These are phyloP conservation scores for Pandemis corylana DNA, from an alignment of 2,888 invertebrate species.

Conservation along the genomic window DNA sequence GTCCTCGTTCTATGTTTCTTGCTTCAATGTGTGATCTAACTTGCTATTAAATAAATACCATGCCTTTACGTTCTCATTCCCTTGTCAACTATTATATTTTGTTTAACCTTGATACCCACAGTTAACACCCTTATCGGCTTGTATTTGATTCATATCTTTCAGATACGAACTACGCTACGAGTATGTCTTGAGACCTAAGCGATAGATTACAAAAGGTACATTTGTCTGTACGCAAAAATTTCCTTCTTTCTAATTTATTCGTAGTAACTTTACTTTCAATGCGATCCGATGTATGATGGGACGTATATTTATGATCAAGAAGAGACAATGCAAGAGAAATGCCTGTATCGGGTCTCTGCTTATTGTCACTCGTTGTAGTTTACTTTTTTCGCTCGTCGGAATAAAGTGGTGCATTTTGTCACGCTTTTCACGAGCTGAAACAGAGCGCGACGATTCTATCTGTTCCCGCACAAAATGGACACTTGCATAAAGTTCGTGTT, in stretches of 20 bases:
- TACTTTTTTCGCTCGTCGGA: constrained; percentile 46
- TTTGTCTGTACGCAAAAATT: neutral
- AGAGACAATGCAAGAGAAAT: constrained; percentile 39
- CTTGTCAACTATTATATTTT: neutral
- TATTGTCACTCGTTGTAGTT: constrained; percentile 37
- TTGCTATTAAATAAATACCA: neutral
- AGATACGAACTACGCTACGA: neutral
- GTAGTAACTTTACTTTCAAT: constrained; percentile 23
- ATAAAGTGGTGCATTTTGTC: constrained; percentile 62
- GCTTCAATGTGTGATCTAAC: neutral
- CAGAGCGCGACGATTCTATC: constrained; percentile 77
- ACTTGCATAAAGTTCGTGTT: constrained; percentile 39
- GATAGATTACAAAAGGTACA: neutral
- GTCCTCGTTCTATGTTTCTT: neutral
- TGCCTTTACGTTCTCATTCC: neutral
- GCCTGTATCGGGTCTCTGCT: constrained; percentile 25
- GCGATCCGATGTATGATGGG: constrained; percentile 15
- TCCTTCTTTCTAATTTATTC: constrained; percentile 31
- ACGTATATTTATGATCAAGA: constrained; percentile 6
- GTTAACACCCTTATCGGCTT: neutral
- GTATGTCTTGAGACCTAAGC: neutral
- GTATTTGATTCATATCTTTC: constrained; percentile 3
- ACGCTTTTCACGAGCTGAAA: constrained; percentile 74
- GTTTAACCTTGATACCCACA: constrained; percentile 6
- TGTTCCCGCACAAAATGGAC: constrained; percentile 40